Base-by-base conservation (phyloP, 2,113 vertebrate species). In the Triplophysa tibetana region DNA sequence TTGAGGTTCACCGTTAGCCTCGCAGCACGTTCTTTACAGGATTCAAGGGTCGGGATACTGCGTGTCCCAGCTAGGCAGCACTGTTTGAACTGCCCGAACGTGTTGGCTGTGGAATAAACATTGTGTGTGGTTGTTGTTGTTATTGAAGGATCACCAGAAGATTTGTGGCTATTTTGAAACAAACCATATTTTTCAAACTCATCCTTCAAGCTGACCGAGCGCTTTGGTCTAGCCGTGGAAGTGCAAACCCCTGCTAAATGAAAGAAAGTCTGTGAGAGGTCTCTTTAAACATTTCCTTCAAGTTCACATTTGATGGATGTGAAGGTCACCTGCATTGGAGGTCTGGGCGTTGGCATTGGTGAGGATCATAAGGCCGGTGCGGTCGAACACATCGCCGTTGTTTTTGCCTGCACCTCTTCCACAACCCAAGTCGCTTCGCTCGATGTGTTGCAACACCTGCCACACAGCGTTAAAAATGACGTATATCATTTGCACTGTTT, bases 321-420 rank as follows among this genome's bases (percentile, higher is more conserved):
- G 66, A 38, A 62, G 41, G 68, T 24, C 75, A 89, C 88, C 86
- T 86, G 52, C 9, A 10, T 60, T 66, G 1, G 56, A 85, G 62
- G 84, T 88, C 0, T 91, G 88, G 14, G 90, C 90, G 0, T 98
- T 96, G 23, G 96, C 93, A 0, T 98, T 98, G 23, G 97, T 98
- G 21, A 98, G 74, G 81, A 98, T 96, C 0, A 93, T 95, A 75
- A 99, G 94, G 12, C 98, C 98, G 0, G 95, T 93, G 61, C 92
- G 86, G 8, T 81, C 83, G 82, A 99, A 98, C 0, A 98, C 96
- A 0, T 95, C 93, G 0, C 93, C n/a, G 0, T 90, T 95, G 86
- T 97, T 88, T 77, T 1, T 86, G 13, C 98, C 98, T 0, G 96
- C 97, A 0, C 97, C 97, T 10, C 94, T 95, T 0, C 96, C 97